These are phyloP conservation scores for Misgurnus anguillicaudatus DNA, from an alignment of 2,113 vertebrate genomes.

Conservation along the genomic window DNA sequence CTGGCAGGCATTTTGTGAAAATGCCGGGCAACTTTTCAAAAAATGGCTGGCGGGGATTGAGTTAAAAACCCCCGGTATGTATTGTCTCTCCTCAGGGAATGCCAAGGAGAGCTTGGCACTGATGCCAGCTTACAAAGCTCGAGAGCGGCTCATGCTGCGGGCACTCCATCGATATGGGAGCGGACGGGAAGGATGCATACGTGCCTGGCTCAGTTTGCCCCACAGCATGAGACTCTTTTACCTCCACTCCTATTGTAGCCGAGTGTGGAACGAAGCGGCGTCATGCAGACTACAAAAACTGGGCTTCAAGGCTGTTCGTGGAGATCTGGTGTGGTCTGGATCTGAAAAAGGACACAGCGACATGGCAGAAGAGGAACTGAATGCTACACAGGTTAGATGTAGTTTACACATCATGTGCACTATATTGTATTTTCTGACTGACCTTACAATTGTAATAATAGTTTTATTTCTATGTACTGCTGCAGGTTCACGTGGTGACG, in stretches of 20 bases:
- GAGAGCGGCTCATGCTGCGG: conserved; percentile 86
- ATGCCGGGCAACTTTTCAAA: no score
- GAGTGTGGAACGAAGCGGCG: conserved; percentile 88
- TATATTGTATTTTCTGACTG: no score
- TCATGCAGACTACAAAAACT: conserved; percentile 80
- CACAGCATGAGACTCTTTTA: conserved; percentile 91
- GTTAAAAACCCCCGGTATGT: no score
- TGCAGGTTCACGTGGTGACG: conserved; percentile 74
- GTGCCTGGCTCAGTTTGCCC: conserved; percentile 89
- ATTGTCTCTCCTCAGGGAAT: conserved; percentile 75
- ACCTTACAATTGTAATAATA: background rate
- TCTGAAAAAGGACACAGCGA: background rate
- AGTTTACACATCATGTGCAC: no score
- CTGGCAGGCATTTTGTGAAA: no score
- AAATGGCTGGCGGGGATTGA: no score
- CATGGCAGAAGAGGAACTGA: background rate
- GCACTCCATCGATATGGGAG: conserved; percentile 87
- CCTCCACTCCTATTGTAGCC: conserved; percentile 91
- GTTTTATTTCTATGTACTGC: background rate
- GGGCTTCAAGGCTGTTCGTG: conserved; percentile 76
- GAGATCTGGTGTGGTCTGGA: conserved; percentile 82
- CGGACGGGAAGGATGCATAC: conserved; percentile 79
- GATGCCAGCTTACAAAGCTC: conserved; percentile 86
- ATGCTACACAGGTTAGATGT: conserved; percentile 11
- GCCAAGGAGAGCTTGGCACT: conserved; percentile 83